Base-by-base conservation (phyloP, 2,888 invertebrate genomes). In the Coelopa pilipes region DNA sequence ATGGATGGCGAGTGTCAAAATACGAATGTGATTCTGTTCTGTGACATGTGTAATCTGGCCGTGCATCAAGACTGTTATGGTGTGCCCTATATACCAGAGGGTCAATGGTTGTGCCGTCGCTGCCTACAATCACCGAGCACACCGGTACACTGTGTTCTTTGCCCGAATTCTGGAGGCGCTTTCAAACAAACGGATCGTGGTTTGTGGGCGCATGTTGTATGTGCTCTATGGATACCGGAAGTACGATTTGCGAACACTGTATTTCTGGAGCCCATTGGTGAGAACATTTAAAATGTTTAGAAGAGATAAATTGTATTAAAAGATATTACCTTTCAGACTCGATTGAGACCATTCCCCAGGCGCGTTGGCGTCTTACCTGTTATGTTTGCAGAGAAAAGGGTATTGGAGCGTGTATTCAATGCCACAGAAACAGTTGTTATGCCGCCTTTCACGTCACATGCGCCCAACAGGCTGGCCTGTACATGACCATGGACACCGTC, bases 1-100 rank as follows among this genome's bases (percentile, higher is more conserved):
- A 95, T 96, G 92, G 99, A 99, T 82, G 99, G 98, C 1, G 99
- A 99, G 87, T 99, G 98, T 86, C 96, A 98, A 87, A 99, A 99
- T 88, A 96, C 96, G 70, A 99, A 99, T 87, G 98, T 98, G 63
- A 99, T 99, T 80, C 90, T 99, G 69, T 99, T 99, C 89, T 99
- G 99, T 89, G 99, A 99, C 89, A 98, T 99, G 97, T 99, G 99
- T 88, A 99, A 99, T 88, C 89, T 99, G 78, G 98, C 99, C 45
- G 99, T 99, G 15, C 99, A 99, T 88, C 99, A 98, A 89, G 98
- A 98, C 87, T 99, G 99, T 85, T 99, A 99, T 88, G 99, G 99
- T 11, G 86, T 91, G 7, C 97, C 98, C 9, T 97, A 97, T 86
- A 97, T 98, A 82, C 98, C 97, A 0, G 97, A 97, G 85, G 97